Percentiles rank a stretch among this genome's conserved stretches.
phyloP scores from a whole-genome alignment of 1,140 invertebrate species.

The Drosophila sulfurigaster region DNA sequence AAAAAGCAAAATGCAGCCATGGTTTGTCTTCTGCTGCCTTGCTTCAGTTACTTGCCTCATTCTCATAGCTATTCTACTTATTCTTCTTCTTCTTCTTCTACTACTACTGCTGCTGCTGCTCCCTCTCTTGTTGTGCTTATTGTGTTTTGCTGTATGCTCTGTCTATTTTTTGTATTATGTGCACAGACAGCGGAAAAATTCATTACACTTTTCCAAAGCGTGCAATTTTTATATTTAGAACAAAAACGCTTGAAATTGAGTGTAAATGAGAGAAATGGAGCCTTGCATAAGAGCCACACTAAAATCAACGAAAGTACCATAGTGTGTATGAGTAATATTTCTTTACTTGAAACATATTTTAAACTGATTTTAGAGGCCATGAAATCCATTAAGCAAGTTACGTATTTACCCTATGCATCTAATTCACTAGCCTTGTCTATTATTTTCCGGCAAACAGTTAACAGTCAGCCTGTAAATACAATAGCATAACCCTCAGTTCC shows the following conservation, averaged over 20 bases:
- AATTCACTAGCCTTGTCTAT: not conserved
- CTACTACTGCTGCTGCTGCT: slow-evolving; percentile 24
- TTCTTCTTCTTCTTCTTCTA: not conserved
- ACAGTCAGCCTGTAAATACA: not conserved
- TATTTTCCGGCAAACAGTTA: not conserved
- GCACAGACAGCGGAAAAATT: slow-evolving; percentile 77
- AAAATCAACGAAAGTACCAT: not conserved
- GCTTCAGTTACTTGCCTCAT: not conserved
- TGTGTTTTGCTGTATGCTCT: slow-evolving; percentile 45
- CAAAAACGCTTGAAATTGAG: slow-evolving; percentile 65
- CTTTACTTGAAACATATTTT: not conserved
- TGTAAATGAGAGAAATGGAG: slow-evolving; percentile 36
- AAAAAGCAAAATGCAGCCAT: slow-evolving; percentile 69
- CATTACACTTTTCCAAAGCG: slow-evolving; percentile 76
- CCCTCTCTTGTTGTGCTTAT: slow-evolving; percentile 26
- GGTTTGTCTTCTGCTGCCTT: slow-evolving; percentile 24
- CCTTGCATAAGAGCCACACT: slow-evolving; percentile 23
- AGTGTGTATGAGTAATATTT: slow-evolving; percentile 19
- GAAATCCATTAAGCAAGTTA: not conserved
- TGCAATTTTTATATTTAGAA: slow-evolving; percentile 70
- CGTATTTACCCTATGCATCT: not conserved
- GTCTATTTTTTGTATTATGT: slow-evolving; percentile 72
- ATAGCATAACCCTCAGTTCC: slow-evolving; percentile 24
- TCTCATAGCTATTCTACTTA: slow-evolving; percentile 11
- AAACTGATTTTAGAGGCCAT: not conserved